Percentiles rank a stretch among this genome's conserved stretches.
Evolutionary conservation across 2,797 vertebrate genomes (phyloP).

Genomic region (Protosalanx chinensis): DNA sequence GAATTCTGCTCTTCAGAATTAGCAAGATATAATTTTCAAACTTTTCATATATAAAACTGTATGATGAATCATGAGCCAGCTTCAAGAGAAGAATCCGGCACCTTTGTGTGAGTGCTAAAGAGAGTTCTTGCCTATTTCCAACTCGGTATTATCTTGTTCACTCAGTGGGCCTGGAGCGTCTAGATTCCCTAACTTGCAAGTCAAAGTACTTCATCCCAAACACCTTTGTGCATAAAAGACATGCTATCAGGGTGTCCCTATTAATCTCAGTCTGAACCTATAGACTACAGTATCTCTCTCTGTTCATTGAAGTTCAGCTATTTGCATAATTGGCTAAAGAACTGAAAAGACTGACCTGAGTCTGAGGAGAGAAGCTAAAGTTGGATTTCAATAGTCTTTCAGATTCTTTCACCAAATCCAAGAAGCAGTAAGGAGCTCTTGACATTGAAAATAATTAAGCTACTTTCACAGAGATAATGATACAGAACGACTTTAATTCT

Average conservation of each 20-base stretch:
- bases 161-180: neutral
- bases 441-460: constrained; percentile 43
- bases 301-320: constrained; percentile 47
- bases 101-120: neutral
- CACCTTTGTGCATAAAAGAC: constrained; percentile 42
- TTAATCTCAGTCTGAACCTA: constrained; percentile 44
- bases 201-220: constrained; percentile 23
- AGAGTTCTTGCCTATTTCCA: neutral
- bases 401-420: constrained; percentile 29
- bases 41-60: neutral
- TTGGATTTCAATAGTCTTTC: constrained; percentile 33
- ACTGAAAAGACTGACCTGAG: constrained; percentile 36
- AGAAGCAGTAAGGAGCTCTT: constrained; percentile 33
- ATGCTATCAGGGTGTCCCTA: constrained; percentile 43
- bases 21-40: neutral
- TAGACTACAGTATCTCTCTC: constrained; percentile 28
- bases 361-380: constrained; percentile 33
- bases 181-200: neutral
- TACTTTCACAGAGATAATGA: constrained; percentile 41
- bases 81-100: neutral
- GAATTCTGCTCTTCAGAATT: neutral
- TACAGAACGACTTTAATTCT: constrained; percentile 37
- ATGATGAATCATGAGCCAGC: no score
- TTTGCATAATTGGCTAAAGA: constrained; percentile 50
- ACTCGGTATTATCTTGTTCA: neutral